These are phyloP conservation scores for Scyliorhinus canicula DNA, from an alignment of 2,797 vertebrate genomes.

Conservation along the genomic window DNA sequence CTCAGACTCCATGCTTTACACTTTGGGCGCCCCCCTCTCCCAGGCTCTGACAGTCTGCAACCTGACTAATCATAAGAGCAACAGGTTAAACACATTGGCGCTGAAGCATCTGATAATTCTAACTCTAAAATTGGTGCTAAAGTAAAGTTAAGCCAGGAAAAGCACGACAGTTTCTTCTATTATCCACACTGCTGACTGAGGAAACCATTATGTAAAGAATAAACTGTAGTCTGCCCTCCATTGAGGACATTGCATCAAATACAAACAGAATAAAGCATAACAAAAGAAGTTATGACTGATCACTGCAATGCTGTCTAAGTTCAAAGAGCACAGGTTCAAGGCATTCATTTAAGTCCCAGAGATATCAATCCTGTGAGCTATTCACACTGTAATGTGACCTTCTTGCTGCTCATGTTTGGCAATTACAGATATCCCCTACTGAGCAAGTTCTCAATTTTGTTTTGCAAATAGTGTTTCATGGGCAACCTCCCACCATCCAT, in stretches of 20 bases:
- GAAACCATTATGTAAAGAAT: not conserved
- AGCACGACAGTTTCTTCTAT: not conserved
- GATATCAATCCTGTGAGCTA: not conserved
- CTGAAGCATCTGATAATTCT: not conserved
- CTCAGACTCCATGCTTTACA: no score
- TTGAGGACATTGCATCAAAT: not conserved
- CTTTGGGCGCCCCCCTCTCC: no score
- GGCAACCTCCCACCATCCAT: not conserved
- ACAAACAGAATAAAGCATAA: not conserved
- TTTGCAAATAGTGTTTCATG: not conserved
- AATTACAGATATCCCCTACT: not conserved
- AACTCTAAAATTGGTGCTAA: not conserved
- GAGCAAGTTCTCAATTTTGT: not conserved
- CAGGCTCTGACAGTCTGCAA: not conserved
- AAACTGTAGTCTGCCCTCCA: not conserved
- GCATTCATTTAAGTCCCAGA: not conserved
- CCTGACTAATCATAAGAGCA: not conserved
- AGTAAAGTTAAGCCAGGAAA: not conserved
- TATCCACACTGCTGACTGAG: not conserved
- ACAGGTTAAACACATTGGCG: not conserved
- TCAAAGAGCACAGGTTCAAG: conserved; percentile 2
- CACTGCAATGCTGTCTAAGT: not conserved
- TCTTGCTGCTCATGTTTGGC: not conserved
- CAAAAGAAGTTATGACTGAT: conserved; percentile 3
- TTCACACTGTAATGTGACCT: not conserved